Evolutionary conservation across 2,113 vertebrate species (phyloP).

Genomic region (Sander vitreus): DNA sequence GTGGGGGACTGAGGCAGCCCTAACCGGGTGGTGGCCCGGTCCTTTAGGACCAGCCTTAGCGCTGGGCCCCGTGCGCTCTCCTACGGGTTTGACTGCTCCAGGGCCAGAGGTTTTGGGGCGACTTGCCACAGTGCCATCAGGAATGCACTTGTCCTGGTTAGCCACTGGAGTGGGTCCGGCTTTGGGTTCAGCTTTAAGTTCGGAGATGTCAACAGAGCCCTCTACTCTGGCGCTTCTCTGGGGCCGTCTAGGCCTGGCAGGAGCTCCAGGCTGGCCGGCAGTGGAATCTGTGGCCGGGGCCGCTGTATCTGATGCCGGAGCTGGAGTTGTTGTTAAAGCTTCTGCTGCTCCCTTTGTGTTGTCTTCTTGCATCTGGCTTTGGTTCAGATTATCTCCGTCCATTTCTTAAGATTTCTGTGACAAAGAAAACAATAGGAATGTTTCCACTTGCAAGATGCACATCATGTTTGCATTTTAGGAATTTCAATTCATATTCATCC

Average conservation of each 20-base stretch:
- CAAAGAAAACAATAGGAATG: conserved; percentile 18
- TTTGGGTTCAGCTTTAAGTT: conserved; percentile 67
- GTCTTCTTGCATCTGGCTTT: conserved; percentile 48
- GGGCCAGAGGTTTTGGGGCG: conserved; percentile 49
- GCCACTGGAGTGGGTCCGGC: conserved; percentile 44
- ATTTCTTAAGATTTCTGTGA: conserved; percentile 70
- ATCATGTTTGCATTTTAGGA: conserved; percentile 11
- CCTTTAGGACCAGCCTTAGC: conserved; percentile 67
- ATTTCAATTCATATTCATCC: not conserved
- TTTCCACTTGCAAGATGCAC: conserved; percentile 7
- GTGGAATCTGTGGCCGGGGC: conserved; percentile 24
- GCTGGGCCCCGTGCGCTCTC: conserved; percentile 1
- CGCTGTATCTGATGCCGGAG: conserved; percentile 15
- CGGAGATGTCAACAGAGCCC: conserved; percentile 76
- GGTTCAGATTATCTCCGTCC: conserved; percentile 71
- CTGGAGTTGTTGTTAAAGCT: conserved; percentile 21
- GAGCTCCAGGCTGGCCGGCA: conserved; percentile 16
- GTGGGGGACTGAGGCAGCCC: conserved; percentile 84
- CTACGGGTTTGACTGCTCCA: conserved; percentile 38
- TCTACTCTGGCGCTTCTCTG: conserved; percentile 78
- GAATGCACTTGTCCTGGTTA: conserved; percentile 41
- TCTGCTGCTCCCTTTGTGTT: conserved; percentile 40
- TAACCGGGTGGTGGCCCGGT: conserved; percentile 70
- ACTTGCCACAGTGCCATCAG: conserved; percentile 60
- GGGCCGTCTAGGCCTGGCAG: conserved; percentile 70